Evolutionary conservation across 2,888 invertebrate genomes (phyloP), one percentile per base, ranked within the genome.

Genomic region (Epinotia ramella): DNA sequence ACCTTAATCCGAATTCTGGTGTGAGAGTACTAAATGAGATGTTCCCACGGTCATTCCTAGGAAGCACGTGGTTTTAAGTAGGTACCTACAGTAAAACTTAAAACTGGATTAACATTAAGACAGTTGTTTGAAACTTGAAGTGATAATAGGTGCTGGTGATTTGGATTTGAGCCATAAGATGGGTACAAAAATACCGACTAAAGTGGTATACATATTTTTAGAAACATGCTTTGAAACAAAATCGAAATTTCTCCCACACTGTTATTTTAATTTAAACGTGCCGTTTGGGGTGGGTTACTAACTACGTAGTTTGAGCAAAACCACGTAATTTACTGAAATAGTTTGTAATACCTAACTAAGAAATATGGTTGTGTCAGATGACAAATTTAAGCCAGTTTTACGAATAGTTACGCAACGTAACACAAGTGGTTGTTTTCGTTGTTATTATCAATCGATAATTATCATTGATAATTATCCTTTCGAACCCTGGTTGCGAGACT

Each of bases 1-100:
- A 63, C 56, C 24, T 46, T 64, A 69, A 69, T 74, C 73, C 69
- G 11, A 65, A 56, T 63, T 13, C 63, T 24, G 56, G 57, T 64
- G 69, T 16, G 73, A 69, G 46, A 69, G n/a, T 40, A 63, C 60
- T 46, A 11, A 12, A 33, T 7, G 28, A 33, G 6, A 11, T 9
- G 33, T 63, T 64, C 57, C 69, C 73, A 69, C 69, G 69, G 63
- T 46, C 13, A 56, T 18, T 57, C 59, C 18, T 46, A 60, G 59
- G 44, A 69, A 69, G 28, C 57, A 40, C 40, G 57, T 68, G 57
- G 44, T 24, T 59, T 68, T 59, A 67, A 57, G 1, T 40, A n/a
- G n/a, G n/a, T n/a, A n/a, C n/a, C n/a, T n/a, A 33, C 6, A 13
- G 2, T 49, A n/a, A 16, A 4, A n/a, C 64, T 57, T 57, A 65